A percentile compares a stretch with the other conserved stretches of the same genome.
These are phyloP conservation scores for Notiomystis cincta DNA, from an alignment of 2,113 vertebrate species.

Conservation along the genomic window DNA sequence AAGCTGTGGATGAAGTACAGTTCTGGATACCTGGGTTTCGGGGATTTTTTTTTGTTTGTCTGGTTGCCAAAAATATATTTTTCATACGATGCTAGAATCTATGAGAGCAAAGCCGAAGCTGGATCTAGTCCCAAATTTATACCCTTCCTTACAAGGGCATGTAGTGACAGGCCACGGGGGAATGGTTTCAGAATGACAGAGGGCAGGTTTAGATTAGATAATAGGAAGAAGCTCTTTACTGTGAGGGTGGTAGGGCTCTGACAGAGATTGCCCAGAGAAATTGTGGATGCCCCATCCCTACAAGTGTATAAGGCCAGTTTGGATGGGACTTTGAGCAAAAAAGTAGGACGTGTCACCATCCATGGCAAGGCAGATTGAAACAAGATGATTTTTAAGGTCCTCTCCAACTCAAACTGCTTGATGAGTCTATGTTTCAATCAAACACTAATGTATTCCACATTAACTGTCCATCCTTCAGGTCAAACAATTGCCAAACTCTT, in stretches of 20 bases:
- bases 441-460: fast-evolving
- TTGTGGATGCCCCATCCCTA: background rate
- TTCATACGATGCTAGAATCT: background rate
- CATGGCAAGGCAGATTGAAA: background rate
- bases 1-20: background rate
- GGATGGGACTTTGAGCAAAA: background rate
- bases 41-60: background rate
- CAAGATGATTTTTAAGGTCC: background rate
- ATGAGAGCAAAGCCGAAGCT: background rate
- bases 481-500: background rate
- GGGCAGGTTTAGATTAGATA: background rate
- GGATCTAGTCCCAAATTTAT: background rate
- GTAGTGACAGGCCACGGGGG: background rate
- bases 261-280: background rate
- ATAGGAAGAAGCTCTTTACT: background rate
- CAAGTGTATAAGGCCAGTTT: background rate
- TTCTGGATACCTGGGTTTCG: no score
- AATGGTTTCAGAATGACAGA: background rate
- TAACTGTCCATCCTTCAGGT: background rate
- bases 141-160: background rate
- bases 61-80: background rate
- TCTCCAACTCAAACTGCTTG: background rate
- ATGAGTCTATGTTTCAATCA: background rate
- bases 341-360: background rate
- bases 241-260: background rate